Evolutionary conservation across 2,113 vertebrate species (phyloP).

Genomic region (Pampusana beccarii): DNA sequence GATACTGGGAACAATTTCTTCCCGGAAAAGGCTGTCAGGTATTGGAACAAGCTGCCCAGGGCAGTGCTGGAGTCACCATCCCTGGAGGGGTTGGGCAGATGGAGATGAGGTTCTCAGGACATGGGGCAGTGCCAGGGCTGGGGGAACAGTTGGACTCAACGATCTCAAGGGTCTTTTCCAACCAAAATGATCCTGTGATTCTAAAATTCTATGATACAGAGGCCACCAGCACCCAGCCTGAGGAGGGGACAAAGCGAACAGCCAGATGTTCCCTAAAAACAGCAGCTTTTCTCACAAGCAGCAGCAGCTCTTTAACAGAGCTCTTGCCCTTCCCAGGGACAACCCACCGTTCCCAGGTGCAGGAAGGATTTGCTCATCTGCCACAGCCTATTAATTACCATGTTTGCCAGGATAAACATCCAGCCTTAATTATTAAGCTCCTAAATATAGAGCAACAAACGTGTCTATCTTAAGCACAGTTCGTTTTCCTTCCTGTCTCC

Average conservation of each 20-base stretch:
- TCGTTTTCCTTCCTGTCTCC: constrained; percentile 45
- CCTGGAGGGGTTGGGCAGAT: no score
- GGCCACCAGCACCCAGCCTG: neutral
- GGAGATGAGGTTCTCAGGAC: no score
- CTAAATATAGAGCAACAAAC: constrained; percentile 57
- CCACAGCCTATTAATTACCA: constrained; percentile 47
- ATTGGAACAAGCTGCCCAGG: no score
- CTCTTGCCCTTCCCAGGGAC: neutral
- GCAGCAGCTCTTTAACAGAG: neutral
- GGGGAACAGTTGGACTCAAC: no score
- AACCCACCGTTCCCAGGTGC: neutral
- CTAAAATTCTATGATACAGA: neutral
- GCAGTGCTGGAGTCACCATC: no score
- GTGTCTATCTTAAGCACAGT: neutral
- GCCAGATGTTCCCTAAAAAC: neutral
- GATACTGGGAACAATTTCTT: no score
- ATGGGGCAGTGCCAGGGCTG: no score
- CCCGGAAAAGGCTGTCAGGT: no score
- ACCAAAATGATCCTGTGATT: no score
- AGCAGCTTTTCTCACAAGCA: neutral
- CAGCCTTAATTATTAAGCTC: constrained; percentile 38
- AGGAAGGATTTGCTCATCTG: constrained; percentile 17
- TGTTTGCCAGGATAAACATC: constrained; percentile 46
- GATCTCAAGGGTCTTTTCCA: no score
- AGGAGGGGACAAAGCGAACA: neutral